Evolutionary conservation across 2,113 vertebrate genomes (phyloP).

Genomic region (Dolichallabes microphthalmus): DNA sequence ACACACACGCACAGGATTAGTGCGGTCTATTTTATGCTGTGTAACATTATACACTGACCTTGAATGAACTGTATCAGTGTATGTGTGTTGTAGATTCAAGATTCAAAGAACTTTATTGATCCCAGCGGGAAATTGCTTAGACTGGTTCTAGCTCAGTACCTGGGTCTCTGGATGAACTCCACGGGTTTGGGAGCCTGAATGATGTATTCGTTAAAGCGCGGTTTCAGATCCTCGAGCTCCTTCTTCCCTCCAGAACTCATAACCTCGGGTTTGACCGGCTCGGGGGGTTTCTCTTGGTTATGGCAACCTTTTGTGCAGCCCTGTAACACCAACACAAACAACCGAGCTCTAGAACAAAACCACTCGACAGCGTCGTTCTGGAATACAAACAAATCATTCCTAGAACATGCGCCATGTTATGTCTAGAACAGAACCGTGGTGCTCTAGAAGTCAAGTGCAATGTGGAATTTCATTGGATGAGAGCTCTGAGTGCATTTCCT

Average conservation of each 20-base stretch:
- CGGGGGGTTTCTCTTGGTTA: slow-evolving; percentile 89
- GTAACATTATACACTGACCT: neutral
- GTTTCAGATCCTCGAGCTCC: slow-evolving; percentile 79
- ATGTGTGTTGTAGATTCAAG: neutral
- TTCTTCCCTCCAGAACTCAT: slow-evolving; percentile 84
- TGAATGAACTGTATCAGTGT: neutral
- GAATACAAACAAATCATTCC: neutral
- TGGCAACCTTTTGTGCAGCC: slow-evolving; percentile 92
- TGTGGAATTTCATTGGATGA: neutral
- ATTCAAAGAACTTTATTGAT: too few relatives aligned
- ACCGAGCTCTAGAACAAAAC: neutral
- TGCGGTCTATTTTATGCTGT: neutral
- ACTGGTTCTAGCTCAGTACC: slow-evolving; percentile 66
- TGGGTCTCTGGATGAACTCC: slow-evolving; percentile 88
- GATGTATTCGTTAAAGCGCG: slow-evolving; percentile 87
- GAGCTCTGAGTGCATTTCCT: neutral
- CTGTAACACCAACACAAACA: slow-evolving; percentile 61
- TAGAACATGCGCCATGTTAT: neutral
- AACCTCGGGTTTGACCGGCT: slow-evolving; percentile 90
- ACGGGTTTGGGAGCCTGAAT: slow-evolving; percentile 90
- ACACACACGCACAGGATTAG: neutral
- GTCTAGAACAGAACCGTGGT: neutral
- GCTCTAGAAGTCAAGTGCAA: neutral
- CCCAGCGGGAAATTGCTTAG: too few relatives aligned
- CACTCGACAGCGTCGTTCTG: neutral